Evolutionary conservation across 2,797 vertebrate species (phyloP), one percentile per base, ranked within the genome.

Genomic region (Brotula barbata): DNA sequence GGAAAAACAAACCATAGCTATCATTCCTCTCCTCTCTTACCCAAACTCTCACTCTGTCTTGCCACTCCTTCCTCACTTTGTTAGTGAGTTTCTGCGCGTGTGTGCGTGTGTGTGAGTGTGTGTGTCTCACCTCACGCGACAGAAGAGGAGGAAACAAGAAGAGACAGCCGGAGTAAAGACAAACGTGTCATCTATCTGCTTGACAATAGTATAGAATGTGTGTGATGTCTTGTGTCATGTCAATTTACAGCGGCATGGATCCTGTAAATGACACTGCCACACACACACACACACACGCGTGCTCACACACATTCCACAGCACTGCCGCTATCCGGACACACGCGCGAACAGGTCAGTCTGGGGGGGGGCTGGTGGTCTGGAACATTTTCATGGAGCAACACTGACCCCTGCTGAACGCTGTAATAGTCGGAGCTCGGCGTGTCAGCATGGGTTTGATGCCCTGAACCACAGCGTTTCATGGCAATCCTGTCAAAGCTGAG

Each of bases 381-480:
- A 31, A 49, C 0, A 19, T 52, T 85, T 72, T 33, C 51, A 25
- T 64, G 75, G 86, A 84, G 77, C 87, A 89, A 85, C 71, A 89
- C 81, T 89, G 88, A 78, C 88, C 82, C 82, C 88, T 88, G 58
- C 53, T 83, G 88, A 62, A 25, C 0, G 37, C 16, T 58, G 64
- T 23, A 9, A 0, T 25, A 21, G 33, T 41, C 28, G 1, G 21
- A 36, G 58, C 25, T 12, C 2, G 17, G 44, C 9, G 25, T 28
- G 28, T 54, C 31, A 15, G 42, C 20, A 11, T 54, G 6, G 28
- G 14, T 12, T 2, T 20, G 53, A 58, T 4, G 39, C 48, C 64
- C 51, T 21, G 43, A 19, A 73, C 73, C 71, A 41, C 49, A 57
- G 43, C 39, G 14, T 47, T 67, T 64, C 51, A 45, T 16, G 34